phyloP scores from a whole-genome alignment of 2,888 invertebrate genomes.

The Diaphora mendica region DNA sequence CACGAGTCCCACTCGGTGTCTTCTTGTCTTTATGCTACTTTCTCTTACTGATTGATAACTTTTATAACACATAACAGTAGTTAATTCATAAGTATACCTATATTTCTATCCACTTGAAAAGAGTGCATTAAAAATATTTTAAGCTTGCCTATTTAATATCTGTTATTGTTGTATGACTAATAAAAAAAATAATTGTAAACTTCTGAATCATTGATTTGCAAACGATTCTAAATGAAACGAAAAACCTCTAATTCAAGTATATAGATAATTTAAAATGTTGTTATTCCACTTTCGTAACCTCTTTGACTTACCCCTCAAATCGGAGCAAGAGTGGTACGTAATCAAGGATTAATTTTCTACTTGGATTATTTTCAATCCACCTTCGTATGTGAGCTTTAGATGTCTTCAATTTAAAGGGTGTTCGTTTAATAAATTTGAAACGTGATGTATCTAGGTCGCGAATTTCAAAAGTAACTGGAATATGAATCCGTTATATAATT shows the following conservation, averaged over 20 bases:
- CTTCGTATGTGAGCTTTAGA: slow-evolving; percentile 77
- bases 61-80: not conserved
- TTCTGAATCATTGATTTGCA: too few relatives aligned
- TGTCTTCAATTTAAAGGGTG: slow-evolving; percentile 78
- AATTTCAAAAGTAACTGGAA: slow-evolving; percentile 36
- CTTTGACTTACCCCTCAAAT: slow-evolving; percentile 63
- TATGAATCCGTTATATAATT: not conserved
- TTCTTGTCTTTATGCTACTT: not conserved
- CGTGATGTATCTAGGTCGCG: slow-evolving; percentile 45
- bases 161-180: not conserved
- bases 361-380: slow-evolving; percentile 85
- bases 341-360: slow-evolving; percentile 86
- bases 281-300: slow-evolving; percentile 52
- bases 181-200: not conserved
- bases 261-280: slow-evolving; percentile 13
- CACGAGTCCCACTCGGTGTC: not conserved
- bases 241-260: too few relatives aligned
- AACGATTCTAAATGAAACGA: too few relatives aligned
- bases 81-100: not conserved
- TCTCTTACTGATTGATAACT: not conserved
- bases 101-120: not conserved
- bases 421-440: slow-evolving; percentile 65
- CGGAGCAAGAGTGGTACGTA: slow-evolving; percentile 70
- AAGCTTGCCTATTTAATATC: not conserved
- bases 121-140: not conserved